Base-by-base conservation (phyloP, 2,888 invertebrate genomes). In the Tupiocoris notatus region DNA sequence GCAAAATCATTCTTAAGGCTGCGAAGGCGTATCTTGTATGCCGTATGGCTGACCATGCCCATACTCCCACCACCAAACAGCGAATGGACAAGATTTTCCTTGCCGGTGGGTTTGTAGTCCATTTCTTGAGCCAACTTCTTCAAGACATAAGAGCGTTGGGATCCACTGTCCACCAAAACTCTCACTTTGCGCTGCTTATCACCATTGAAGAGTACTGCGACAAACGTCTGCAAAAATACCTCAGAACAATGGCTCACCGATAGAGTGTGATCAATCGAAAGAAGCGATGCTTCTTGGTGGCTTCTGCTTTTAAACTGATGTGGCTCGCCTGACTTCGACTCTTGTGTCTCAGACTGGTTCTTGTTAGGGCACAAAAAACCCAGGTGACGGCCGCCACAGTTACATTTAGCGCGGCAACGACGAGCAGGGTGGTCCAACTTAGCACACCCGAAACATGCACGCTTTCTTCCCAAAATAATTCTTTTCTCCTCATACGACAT, bases 51-150 rank as follows among this genome's bases (percentile, higher is more conserved):
- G 6, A 63, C 63, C 3, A 63, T 6, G 7, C 63, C 63, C 63
- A 63, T 3, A 23, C 63, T 63, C 7, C 63, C 18, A 21, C 63
- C 63, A 20, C 63, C 63, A 21, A 63, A 63, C 18, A 63, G 22
- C n/a, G 63, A 12, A 21, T 63, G 63, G 3, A 63, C 22, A 17
- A 63, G 22, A n/a, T 21, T 63, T n/a, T 63, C 63, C 7, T 63
- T 17, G 9, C 63, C 63, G 7, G 7, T 6, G 3, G 63, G 7
- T 7, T 63, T n/a, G 22, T 63, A 63, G 2, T 21, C 22, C 63
- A 63, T 20, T 21, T 63, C 22, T 9, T 6, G 21, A 3, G 63
- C 63, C 3, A 63, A 6, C 22, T 6, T 6, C 3, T 17, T 21
- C 22, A 17, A 21, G 7, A 63, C 17, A 17, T 63, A 63, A 7